Conservation (phyloP, 2,113 vertebrate species). For the Meles meles region DNA sequence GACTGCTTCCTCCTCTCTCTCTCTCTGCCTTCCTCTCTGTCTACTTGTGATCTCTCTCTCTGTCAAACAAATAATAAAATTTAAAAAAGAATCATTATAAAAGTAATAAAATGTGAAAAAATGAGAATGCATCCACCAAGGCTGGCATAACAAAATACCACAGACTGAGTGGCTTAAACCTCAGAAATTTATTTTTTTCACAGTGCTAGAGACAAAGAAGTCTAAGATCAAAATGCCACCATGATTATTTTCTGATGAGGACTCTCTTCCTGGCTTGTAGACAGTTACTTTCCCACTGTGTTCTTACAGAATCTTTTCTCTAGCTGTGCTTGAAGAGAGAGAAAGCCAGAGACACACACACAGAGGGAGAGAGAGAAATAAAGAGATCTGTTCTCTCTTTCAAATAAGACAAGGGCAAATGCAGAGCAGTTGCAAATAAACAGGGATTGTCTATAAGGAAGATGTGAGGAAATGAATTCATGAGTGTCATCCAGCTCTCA, state of each 20-base stretch:
- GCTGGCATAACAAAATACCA: neutral
- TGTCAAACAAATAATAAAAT: too few species aligned
- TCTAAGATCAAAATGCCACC: neutral
- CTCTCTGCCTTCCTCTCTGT: too few species aligned
- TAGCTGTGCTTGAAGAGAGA: neutral
- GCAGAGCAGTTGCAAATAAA: too few species aligned
- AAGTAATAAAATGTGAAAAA: neutral
- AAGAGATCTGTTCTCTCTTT: too few species aligned
- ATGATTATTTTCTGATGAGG: neutral
- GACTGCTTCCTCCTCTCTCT: too few species aligned
- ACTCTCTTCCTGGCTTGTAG: neutral
- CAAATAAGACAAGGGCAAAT: too few species aligned
- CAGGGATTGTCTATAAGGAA: too few species aligned
- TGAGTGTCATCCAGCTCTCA: too few species aligned
- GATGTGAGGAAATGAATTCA: too few species aligned
- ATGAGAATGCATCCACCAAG: neutral
- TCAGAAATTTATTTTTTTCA: neutral
- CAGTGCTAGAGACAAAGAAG: neutral
- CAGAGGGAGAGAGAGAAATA: neutral
- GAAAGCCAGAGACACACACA: neutral
- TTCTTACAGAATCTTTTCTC: neutral
- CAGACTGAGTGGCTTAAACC: neutral
- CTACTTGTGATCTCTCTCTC: too few species aligned
- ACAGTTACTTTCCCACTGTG: neutral
- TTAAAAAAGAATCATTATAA: slow-evolving; percentile 30